These are phyloP conservation scores for Cenopis cana DNA, from an alignment of 2,888 invertebrate genomes.

Conservation along the genomic window DNA sequence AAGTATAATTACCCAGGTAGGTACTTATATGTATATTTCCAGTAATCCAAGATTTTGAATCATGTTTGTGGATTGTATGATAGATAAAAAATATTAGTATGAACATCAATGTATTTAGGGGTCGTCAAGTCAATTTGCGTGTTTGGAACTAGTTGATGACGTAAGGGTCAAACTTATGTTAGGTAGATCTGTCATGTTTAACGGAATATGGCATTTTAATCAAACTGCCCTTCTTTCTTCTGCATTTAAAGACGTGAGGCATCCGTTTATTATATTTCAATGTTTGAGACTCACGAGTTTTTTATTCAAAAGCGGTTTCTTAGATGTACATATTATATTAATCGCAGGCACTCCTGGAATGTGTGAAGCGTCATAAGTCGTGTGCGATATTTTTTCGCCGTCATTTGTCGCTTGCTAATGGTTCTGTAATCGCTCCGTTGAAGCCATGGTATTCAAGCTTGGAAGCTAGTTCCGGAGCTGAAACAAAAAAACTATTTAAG, in stretches of 20 bases:
- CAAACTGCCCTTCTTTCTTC: too few relatives aligned
- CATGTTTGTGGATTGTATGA: background rate
- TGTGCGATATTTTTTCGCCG: conserved; percentile 34
- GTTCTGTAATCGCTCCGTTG: conserved; percentile 33
- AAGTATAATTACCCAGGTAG: background rate
- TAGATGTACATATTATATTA: conserved; percentile 27
- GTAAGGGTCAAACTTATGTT: too few relatives aligned
- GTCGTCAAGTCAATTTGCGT: too few relatives aligned
- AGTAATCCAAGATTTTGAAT: background rate
- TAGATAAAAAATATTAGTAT: background rate
- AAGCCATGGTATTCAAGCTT: conserved; percentile 30
- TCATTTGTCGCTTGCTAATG: conserved; percentile 38
- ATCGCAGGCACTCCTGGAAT: conserved; percentile 30
- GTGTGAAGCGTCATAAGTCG: conserved; percentile 31
- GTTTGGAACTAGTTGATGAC: too few relatives aligned
- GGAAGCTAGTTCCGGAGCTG: conserved; percentile 26
- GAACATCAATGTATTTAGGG: too few relatives aligned
- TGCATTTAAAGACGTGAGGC: too few relatives aligned
- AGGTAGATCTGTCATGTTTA: too few relatives aligned
- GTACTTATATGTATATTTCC: background rate
- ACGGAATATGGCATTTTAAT: too few relatives aligned
- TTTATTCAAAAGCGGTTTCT: conserved; percentile 3
- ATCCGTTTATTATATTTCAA: too few relatives aligned
- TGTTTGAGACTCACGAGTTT: too few relatives aligned
- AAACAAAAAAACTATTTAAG: background rate